Evolutionary conservation across 2,113 vertebrate species (phyloP).

Genomic region (Cebidichthys violaceus): DNA sequence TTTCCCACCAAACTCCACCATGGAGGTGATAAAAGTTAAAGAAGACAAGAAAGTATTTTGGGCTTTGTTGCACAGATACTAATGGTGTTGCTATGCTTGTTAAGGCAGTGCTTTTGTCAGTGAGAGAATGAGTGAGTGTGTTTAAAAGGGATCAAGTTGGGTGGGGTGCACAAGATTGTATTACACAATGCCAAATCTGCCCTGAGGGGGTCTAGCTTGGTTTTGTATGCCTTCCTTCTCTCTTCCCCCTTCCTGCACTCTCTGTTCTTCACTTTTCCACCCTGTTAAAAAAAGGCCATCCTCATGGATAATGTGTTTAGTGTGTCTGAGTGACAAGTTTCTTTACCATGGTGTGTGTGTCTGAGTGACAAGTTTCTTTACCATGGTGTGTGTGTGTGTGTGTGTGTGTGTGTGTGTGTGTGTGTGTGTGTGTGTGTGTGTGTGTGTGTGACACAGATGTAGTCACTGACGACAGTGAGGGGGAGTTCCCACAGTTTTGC

Average conservation of each 20-base stretch:
- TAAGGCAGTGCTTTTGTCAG: constrained; percentile 30
- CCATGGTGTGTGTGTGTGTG: too few species aligned
- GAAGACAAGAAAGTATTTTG: constrained; percentile 4
- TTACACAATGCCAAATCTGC: constrained; percentile 77
- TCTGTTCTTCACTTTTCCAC: constrained; percentile 54
- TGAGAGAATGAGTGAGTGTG: constrained; percentile 43
- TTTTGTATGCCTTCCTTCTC: constrained; percentile 65
- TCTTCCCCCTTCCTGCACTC: constrained; percentile 55
- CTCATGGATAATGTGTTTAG: constrained; percentile 61
- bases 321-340: constrained; percentile 67
- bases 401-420: not conserved
- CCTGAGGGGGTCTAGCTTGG: constrained; percentile 69
- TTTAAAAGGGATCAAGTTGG: constrained; percentile 73
- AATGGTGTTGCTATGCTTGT: constrained; percentile 40
- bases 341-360: constrained; percentile 51
- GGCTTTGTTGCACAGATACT: constrained; percentile 18
- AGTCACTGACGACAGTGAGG: constrained; percentile 49
- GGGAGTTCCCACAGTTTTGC: constrained; percentile 66
- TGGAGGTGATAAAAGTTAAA: not conserved
- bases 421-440: not conserved
- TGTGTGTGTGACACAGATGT: constrained; percentile 21
- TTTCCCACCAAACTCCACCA: not conserved
- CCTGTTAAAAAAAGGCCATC: constrained; percentile 26
- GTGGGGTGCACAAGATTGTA: constrained; percentile 74
- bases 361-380: too few species aligned